phyloP scores from a whole-genome alignment of 2,888 invertebrate genomes.

The Oconnorella tubifera region DNA sequence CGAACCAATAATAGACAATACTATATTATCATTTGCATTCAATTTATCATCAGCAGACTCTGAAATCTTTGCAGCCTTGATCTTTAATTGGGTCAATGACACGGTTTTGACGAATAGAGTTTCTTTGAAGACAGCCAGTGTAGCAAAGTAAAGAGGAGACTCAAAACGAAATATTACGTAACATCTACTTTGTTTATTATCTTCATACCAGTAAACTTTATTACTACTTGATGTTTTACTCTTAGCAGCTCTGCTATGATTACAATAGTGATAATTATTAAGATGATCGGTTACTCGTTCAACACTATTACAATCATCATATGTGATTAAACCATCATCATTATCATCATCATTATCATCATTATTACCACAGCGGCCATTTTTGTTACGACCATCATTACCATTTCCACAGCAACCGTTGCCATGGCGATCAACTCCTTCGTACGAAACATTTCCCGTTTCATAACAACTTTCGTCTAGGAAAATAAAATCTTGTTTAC shows the following conservation, averaged over 20 bases:
- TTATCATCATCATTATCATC: neutral
- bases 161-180: slow-evolving; percentile 22
- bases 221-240: too few species aligned
- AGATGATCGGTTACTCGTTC: neutral
- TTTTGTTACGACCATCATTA: too few species aligned
- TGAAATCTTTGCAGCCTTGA: too few species aligned
- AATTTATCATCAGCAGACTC: too few species aligned
- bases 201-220: neutral
- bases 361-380: neutral
- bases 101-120: slow-evolving; percentile 14
- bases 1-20: too few species aligned
- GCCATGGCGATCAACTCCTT: neutral
- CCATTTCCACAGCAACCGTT: neutral
- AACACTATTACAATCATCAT: neutral
- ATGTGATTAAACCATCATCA: neutral
- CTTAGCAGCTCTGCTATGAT: too few species aligned
- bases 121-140: slow-evolving; percentile 21
- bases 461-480: neutral
- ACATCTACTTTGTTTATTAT: neutral
- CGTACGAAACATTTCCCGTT: neutral
- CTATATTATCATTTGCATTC: too few species aligned
- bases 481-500: neutral
- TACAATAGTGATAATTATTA: too few species aligned
- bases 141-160: slow-evolving; percentile 26
- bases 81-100: slow-evolving; percentile 6